Evolutionary conservation across 2,888 invertebrate species (phyloP).

Genomic region (Eristalis tenax): DNA sequence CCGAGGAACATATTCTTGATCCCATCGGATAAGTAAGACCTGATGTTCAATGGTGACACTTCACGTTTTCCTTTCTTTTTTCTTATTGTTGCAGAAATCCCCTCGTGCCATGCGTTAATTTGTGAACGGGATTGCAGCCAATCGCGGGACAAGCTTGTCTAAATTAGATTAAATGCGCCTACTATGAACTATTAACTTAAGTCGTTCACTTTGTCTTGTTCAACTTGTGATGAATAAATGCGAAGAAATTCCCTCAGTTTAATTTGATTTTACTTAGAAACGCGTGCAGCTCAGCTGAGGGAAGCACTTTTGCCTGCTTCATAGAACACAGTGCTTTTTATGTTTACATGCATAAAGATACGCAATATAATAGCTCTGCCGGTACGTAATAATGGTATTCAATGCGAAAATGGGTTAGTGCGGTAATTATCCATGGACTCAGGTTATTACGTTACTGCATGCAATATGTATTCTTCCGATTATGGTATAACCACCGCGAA

Average conservation of each 20-base stretch:
- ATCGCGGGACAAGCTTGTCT: neutral
- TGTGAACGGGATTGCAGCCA: conserved; percentile 20
- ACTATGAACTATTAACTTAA: conserved; percentile 5
- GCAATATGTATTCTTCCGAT: conserved; percentile 53
- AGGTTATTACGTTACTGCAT: conserved; percentile 39
- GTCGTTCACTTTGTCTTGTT: neutral
- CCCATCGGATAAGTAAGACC: conserved; percentile 84
- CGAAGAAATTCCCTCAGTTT: neutral
- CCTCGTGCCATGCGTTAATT: conserved; percentile 73
- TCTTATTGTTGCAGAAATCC: conserved; percentile 74
- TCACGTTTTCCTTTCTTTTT: conserved; percentile 7
- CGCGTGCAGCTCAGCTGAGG: neutral
- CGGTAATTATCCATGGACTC: conserved; percentile 24
- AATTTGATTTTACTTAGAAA: neutral
- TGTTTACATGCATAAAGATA: neutral
- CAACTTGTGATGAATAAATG: conserved; percentile 15
- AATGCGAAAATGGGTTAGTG: conserved; percentile 26
- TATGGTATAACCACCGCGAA: conserved; percentile 31
- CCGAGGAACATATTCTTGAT: conserved; percentile 86
- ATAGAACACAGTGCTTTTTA: neutral
- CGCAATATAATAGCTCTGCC: neutral
- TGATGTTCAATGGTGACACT: neutral
- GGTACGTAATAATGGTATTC: conserved; percentile 8
- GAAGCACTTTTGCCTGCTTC: neutral
- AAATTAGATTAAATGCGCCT: neutral